Base-by-base conservation (phyloP, 2,113 vertebrate species). In the Thunnus maccoyii region DNA sequence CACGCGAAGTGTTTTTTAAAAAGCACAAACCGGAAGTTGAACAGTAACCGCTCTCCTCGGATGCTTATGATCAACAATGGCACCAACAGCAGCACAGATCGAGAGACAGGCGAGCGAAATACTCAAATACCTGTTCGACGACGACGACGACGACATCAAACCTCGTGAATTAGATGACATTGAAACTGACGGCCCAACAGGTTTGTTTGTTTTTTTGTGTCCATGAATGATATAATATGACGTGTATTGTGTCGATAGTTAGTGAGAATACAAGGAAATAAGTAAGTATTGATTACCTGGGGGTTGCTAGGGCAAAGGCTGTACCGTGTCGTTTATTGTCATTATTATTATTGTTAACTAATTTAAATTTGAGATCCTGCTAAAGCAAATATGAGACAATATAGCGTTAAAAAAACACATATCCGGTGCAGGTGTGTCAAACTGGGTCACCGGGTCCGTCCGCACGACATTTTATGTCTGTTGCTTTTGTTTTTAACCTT, bases 101-200 rank as follows among this genome's bases (percentile, higher is more conserved):
- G 1, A 80, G 22, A 0, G 20, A 16, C 91, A 94, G 66, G 93
- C 93, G 0, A 0, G 0, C 0, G 0, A 10, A 30, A 86, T 94
- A 0, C 60, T 94, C 27, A 0, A 13, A 2, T 89, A 0, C 57
- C 72, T 94, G 1, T 47, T 94, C 0, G 50, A 76, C 0, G 80
- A 89, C 15, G 47, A 85, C 0, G 1, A 3, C 0, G 1, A 0
- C 0, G 1, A 0, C 0, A 0, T 0, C 0, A 0, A 0, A 0
- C 0, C 0, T 27, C 12, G 61, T 2, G 0, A 0, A 0, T 1
- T 3, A 0, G 0, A 0, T 1, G 1, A 0, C 1, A 0, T 92
- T 51, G 86, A 91, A 27, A 0, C 17, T 0, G 94, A 94, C 74
- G 2, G 84, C 1, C 2, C 65, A 0, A 0, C 13, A 3, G 22